phyloP scores from a whole-genome alignment of 2,113 vertebrate species.

The Anhinga rufa region DNA sequence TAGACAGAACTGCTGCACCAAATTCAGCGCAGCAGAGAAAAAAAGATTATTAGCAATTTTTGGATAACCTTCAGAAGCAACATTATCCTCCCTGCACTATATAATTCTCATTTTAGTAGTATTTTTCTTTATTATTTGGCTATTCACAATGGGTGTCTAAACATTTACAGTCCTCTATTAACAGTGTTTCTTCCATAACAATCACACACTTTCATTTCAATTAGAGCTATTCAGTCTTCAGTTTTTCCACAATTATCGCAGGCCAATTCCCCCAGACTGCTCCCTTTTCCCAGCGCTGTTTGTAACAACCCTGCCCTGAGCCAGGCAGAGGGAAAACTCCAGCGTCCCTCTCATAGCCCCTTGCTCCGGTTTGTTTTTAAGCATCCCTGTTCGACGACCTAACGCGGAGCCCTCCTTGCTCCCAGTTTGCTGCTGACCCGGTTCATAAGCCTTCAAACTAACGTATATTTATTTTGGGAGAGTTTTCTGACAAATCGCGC shows the following conservation, averaged over 20 bases:
- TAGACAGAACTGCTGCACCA: slow-evolving; percentile 24
- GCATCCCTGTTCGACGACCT: not conserved
- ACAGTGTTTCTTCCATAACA: slow-evolving; percentile 66
- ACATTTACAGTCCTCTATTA: slow-evolving; percentile 77
- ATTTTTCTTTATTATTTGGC: slow-evolving; percentile 69
- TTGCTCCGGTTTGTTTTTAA: not conserved
- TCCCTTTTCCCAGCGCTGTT: slow-evolving; percentile 49
- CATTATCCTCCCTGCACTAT: not conserved
- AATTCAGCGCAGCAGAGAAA: not conserved
- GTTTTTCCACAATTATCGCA: slow-evolving; percentile 64
- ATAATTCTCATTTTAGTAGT: slow-evolving; percentile 59
- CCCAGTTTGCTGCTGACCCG: slow-evolving; percentile 30
- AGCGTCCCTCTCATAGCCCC: not conserved
- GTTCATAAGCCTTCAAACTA: slow-evolving; percentile 30
- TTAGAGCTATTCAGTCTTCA: slow-evolving; percentile 73
- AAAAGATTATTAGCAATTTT: slow-evolving; percentile 48
- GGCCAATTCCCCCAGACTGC: slow-evolving; percentile 62
- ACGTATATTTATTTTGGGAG: slow-evolving; percentile 38
- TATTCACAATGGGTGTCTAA: slow-evolving; percentile 75
- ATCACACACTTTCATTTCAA: slow-evolving; percentile 76
- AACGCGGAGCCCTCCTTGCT: slow-evolving; percentile 26
- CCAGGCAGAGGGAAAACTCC: slow-evolving; percentile 49
- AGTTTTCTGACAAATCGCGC: not conserved
- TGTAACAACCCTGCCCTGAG: slow-evolving; percentile 43
- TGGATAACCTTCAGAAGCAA: slow-evolving; percentile 40